Base-by-base conservation (phyloP, 2,888 invertebrate species). In the Parnassius glacialis region DNA sequence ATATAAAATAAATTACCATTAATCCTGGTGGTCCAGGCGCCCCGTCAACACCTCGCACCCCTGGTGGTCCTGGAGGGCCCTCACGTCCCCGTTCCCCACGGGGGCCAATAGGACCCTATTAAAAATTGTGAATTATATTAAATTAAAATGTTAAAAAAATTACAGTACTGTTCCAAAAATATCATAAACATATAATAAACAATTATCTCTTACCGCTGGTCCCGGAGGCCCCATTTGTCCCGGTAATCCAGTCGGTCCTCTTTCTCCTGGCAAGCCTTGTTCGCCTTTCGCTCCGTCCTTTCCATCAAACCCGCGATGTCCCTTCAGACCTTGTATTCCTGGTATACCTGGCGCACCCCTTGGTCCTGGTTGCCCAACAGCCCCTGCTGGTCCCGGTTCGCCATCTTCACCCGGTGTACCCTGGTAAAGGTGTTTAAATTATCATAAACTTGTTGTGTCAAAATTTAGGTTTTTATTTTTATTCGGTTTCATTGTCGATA, bases 61-160 rank as follows among this genome's bases (percentile, higher is more conserved):
- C 97, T 0, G 95, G 94, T 2, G 95, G 92, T 0, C 96, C 97
- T 0, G 96, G 92, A 1, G 96, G 93, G 0, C 97, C 97, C 85
- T 97, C 97, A 47, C 97, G 92, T 1, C 97, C 97, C 75, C 97
- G 92, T 87, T 97, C 97, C 7, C 97, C 97, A 68, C 97, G 92
- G 9, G 95, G 93, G 45, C 97, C 97, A 13, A 94, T 92, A 25
- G 95, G 94, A 41, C 97, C 97, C 95, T 96, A 25, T 7, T 34
- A 34, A 34, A 34, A 34, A 7, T 5, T 34, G 72, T 34, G 55
- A 47, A 60, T 65, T 58, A 13, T 63, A 42, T 55, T 11, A 16
- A 53, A 56, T 34, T 10, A 52, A 56, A n/a, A n/a, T 47, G n/a
- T 12, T 64, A 62, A 52, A 47, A 51, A 10, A 1, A 52, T 53